phyloP scores from a whole-genome alignment of 2,888 invertebrate genomes.

The Torymus texanus region DNA sequence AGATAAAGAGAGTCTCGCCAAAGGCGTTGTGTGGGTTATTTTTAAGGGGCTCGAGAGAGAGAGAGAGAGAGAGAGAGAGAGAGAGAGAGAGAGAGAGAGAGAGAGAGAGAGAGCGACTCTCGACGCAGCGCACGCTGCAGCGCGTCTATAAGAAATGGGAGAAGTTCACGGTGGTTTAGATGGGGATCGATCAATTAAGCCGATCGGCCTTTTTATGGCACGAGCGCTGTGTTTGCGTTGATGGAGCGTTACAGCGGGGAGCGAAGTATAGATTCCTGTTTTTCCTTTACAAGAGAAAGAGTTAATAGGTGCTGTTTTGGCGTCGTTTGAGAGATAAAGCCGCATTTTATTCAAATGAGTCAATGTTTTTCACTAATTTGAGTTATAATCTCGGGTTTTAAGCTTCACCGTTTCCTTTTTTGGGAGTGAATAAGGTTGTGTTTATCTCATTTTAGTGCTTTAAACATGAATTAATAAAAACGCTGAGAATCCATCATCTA shows the following conservation, averaged over 20 bases:
- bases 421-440: too few species aligned
- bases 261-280: too few species aligned
- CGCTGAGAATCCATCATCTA: too few species aligned
- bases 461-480: too few species aligned
- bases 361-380: neutral
- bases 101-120: too few species aligned
- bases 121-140: neutral
- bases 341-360: slow-evolving; percentile 44
- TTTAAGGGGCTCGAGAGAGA: slow-evolving; percentile 34
- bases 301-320: slow-evolving; percentile 16
- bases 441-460: too few species aligned
- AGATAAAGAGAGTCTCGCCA: slow-evolving; percentile 32
- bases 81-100: too few species aligned
- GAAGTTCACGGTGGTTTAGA: slow-evolving; percentile 46
- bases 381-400: too few species aligned
- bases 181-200: slow-evolving; percentile 29
- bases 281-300: neutral
- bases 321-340: slow-evolving; percentile 10
- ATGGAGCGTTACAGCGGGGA: neutral
- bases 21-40: slow-evolving; percentile 46
- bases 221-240: neutral
- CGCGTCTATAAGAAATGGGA: neutral
- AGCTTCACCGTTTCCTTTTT: too few species aligned
- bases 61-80: too few species aligned
- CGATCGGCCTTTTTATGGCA: slow-evolving; percentile 4